Evolutionary conservation across 2,113 vertebrate genomes (phyloP).

Genomic region (Narcine bancroftii): DNA sequence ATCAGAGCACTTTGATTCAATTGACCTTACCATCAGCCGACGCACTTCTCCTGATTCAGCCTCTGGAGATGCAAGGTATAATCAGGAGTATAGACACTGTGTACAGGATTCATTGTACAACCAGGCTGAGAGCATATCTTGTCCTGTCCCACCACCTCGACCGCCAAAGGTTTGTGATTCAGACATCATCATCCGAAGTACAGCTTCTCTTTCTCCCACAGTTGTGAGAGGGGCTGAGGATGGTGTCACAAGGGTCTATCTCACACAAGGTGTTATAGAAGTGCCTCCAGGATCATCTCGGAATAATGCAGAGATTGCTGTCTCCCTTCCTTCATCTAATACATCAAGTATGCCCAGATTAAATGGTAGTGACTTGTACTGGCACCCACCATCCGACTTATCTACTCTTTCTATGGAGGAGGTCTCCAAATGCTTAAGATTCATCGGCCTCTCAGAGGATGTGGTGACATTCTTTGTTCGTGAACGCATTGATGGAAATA

Average conservation of each 20-base stretch:
- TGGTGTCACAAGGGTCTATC: constrained; percentile 54
- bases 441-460: constrained; percentile 89
- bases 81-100: constrained; percentile 45
- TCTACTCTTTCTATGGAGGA: constrained; percentile 86
- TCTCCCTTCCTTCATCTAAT: constrained; percentile 39
- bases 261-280: constrained; percentile 50
- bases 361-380: constrained; percentile 53
- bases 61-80: constrained; percentile 48
- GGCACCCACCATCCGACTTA: constrained; percentile 83
- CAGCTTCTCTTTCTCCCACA: constrained; percentile 56
- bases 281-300: constrained; percentile 49
- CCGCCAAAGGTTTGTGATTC: constrained; percentile 56
- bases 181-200: constrained; percentile 49
- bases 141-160: constrained; percentile 47
- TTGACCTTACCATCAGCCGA: constrained; percentile 47
- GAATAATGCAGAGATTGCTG: constrained; percentile 40
- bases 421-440: constrained; percentile 84
- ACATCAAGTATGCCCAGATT: constrained; percentile 43
- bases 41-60: constrained; percentile 57
- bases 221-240: constrained; percentile 62
- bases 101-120: constrained; percentile 41
- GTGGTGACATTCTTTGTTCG: constrained; percentile 81
- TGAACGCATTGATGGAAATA: constrained; percentile 90
- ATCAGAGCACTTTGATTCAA: constrained; percentile 48
- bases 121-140: constrained; percentile 42